Evolutionary conservation across 2,888 invertebrate genomes (phyloP), one percentile per base, ranked within the genome.

Genomic region (Platycheirus rosarum): DNA sequence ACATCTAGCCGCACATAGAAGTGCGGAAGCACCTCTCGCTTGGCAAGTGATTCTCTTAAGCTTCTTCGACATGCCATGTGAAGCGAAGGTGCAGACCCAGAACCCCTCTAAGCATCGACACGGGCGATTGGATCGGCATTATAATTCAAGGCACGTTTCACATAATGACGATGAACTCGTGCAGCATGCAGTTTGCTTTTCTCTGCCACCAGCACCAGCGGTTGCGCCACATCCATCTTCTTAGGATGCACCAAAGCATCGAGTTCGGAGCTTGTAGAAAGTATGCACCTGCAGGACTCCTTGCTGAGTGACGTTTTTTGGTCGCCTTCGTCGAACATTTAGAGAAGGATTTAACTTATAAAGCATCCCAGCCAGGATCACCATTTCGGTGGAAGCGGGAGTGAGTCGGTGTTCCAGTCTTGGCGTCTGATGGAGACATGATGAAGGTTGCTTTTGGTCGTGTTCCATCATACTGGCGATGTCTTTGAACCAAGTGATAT

Each of bases 91-190:
- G 42, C 53, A 73, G 40, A 53, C 18, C 74, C 40, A 46, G 23
- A 71, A 66, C 32, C 57, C 13, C 29, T 53, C 20, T 13, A 42
- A 74, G 69, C 42, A 63, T 13, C 20, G 66, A 49, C 8, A 8
- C 32, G n/a, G n/a, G 53, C 82, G 51, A 84, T 84, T 78, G 73
- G 20, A 78, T 68, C 68, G 32, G 29, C 55, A 84, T 84, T 84
- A 84, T 78, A 65, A 84, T 84, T 78, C 84, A 74, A 73, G 65
- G 73, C 84, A 84, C 84, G 84, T 84, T 78, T 74, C 84, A 74
- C 73, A 84, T 84, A 78, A 84, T 84, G 78, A 78, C 84, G 65
- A 78, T 84, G 78, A 84, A 84, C 84, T 84, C 78, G 73, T 84
- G 73, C 78, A 84, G 73, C 70, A 78, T 78, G 68, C 44, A 62